These are phyloP conservation scores for Idaea straminata DNA, from an alignment of 2,888 invertebrate species.

Conservation along the genomic window DNA sequence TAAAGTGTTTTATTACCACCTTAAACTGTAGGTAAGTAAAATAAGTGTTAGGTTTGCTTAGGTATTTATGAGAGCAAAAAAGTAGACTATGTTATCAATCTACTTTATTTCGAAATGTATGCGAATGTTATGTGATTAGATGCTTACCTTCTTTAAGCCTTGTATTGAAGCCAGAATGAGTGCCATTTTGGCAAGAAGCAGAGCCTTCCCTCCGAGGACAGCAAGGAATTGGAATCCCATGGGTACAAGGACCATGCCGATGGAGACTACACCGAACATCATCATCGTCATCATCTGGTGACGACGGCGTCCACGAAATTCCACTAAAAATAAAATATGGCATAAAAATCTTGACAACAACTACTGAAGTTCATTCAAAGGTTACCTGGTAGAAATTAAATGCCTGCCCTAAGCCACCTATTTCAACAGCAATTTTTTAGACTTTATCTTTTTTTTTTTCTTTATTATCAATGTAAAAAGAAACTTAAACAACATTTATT, in stretches of 20 bases:
- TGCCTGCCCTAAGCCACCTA: too few species aligned
- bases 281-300: conserved; percentile 87
- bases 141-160: conserved; percentile 85
- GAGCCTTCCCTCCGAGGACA: conserved; percentile 89
- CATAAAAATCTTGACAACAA: neutral
- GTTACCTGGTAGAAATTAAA: too few species aligned
- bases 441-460: too few species aligned
- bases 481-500: too few species aligned
- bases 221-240: conserved; percentile 93
- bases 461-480: too few species aligned
- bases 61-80: neutral
- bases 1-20: neutral
- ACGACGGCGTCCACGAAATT: conserved; percentile 80
- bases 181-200: conserved; percentile 90
- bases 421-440: too few species aligned
- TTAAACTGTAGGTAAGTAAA: neutral
- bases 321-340: conserved; percentile 39
- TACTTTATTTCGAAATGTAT: neutral
- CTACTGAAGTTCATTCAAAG: too few species aligned
- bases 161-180: conserved; percentile 89
- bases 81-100: neutral
- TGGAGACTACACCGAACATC: conserved; percentile 88
- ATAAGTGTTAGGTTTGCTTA: neutral
- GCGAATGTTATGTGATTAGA: neutral
- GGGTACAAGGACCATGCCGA: conserved; percentile 88